Evolutionary conservation across 2,797 vertebrate species (phyloP).

Genomic region (Eidolon dupreanum): DNA sequence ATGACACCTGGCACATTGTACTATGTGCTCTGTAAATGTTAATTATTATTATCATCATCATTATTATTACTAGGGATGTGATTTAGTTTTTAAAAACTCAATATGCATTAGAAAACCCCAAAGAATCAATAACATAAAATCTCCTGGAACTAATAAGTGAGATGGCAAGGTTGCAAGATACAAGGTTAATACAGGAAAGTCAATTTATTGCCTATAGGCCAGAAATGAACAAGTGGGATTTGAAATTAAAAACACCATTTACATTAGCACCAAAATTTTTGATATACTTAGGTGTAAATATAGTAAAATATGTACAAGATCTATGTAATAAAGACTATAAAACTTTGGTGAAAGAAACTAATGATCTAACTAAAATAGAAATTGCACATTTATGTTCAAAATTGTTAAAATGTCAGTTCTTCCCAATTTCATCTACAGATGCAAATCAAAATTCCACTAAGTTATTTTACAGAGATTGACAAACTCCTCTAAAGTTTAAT

Average conservation of each 20-base stretch:
- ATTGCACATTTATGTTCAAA: background rate
- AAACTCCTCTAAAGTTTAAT: constrained; percentile 33
- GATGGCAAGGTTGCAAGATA: background rate
- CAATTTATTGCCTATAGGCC: background rate
- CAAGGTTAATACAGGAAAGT: background rate
- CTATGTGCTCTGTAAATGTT: background rate
- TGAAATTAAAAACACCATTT: background rate
- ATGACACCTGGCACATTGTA: background rate
- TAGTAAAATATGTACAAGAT: background rate
- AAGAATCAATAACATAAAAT: background rate
- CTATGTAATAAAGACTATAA: background rate
- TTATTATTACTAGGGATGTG: background rate
- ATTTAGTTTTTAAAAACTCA: background rate
- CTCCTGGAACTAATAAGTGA: background rate
- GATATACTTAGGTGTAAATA: background rate
- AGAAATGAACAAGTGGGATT: background rate
- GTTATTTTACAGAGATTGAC: background rate
- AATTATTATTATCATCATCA: background rate
- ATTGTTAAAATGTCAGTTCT: constrained; percentile 27
- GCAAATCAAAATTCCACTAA: background rate
- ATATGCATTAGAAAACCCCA: background rate
- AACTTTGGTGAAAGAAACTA: constrained; percentile 11
- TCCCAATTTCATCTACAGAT: background rate
- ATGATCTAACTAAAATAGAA: background rate
- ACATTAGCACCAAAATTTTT: background rate